These are phyloP conservation scores for Halesus radiatus DNA, from an alignment of 1,140 invertebrate species.

Conservation along the genomic window DNA sequence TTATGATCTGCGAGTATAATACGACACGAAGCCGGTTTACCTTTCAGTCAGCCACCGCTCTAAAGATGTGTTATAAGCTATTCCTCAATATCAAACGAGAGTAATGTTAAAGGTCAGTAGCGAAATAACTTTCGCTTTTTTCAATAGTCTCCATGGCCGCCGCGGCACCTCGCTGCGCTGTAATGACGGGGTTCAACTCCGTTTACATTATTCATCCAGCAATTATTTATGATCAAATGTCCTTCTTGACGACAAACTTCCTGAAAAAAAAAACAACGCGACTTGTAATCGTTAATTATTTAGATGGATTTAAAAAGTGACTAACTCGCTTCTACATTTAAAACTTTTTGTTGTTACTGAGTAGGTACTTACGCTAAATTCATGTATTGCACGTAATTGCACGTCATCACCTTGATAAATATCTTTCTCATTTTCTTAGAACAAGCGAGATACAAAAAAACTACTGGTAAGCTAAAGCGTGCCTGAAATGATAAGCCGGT, in stretches of 20 bases:
- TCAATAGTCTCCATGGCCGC: constrained; percentile 7
- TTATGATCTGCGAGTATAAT: too few species aligned
- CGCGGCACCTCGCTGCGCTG: neutral
- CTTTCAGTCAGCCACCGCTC: neutral
- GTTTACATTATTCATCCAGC: neutral
- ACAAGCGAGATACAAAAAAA: neutral
- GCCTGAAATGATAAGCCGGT: neutral
- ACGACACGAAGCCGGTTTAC: constrained; percentile 6
- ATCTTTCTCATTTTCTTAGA: constrained; percentile 12
- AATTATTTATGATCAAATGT: neutral
- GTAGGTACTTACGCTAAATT: neutral
- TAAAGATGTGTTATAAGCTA: constrained; percentile 10
- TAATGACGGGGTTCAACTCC: neutral
- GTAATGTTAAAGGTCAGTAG: constrained; percentile 32
- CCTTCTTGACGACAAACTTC: neutral
- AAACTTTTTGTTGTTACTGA: neutral
- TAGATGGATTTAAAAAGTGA: neutral
- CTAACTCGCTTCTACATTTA: neutral
- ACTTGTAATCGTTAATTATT: neutral
- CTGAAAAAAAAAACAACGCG: neutral
- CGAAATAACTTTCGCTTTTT: constrained; percentile 29
- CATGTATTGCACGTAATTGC: neutral
- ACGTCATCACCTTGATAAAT: constrained; percentile 9
- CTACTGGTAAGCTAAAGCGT: neutral
- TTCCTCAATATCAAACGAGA: constrained; percentile 23